Base-by-base conservation (phyloP, 2,797 vertebrate species). In the Neostethus bicornis region DNA sequence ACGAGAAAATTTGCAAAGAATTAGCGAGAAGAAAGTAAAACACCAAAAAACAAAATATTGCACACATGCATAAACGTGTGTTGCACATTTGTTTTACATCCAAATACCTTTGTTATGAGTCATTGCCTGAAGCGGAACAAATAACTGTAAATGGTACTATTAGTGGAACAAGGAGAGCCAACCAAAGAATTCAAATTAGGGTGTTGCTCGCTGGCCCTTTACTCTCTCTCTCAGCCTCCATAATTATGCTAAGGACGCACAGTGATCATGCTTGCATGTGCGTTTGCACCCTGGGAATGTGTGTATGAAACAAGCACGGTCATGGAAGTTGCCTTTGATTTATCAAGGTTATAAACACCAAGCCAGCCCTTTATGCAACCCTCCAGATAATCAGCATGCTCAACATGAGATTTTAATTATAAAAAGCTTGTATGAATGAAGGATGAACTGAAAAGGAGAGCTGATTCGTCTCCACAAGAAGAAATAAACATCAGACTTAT, bases 91-190 rank as follows among this genome's bases (percentile, higher is more conserved):
- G 73, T 81, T 90, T 85, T 79, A 79, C 75, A 80, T 77, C 73
- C 65, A 73, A 65, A 79, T 61, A 70, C 64, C 61, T 81, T 79
- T 81, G 76, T 81, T 77, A 74, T 71, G 82, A 86, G 75, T 85
- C 77, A 77, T n/a, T 68, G 58, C 79, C 66, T n/a, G n/a, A 56
- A 76, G 81, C 49, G 25, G 76, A 85, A 89, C 81, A 85, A 87
- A 90, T 90, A 34, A 83, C 84, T 78, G 66, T 81, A 77, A 86
- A 90, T 78, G 52, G 76, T 73, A 81, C 72, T 74, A 84, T 87
- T 85, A 84, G 68, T 44, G 71, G 68, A 85, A 86, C 80, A 68
- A 21, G 35, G 75, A 70, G 77, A 78, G 71, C 49, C 64, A 76
- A 83, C 82, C 78, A 69, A 83, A 64, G 75, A 77, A 81, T 85